These are phyloP conservation scores for Xylocampa areola DNA, from an alignment of 2,888 invertebrate species.

Conservation along the genomic window DNA sequence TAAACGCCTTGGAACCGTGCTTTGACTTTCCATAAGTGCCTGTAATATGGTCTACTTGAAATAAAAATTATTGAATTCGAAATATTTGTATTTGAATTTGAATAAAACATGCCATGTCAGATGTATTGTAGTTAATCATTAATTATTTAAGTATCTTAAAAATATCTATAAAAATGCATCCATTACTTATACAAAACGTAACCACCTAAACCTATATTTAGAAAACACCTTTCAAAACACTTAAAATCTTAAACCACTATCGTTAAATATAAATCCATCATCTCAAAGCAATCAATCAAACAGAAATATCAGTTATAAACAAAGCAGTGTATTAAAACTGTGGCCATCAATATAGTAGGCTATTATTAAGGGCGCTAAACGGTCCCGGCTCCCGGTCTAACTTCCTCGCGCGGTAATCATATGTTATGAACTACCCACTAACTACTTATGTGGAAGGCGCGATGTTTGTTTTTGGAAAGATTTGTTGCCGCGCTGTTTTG, in stretches of 20 bases:
- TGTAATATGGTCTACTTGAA: no score
- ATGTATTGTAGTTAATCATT: no score
- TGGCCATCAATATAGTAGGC: constrained; percentile 34
- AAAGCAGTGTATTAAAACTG: constrained; percentile 27
- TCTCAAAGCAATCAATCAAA: constrained; percentile 46
- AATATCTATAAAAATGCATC: not conserved
- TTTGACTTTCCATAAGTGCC: no score
- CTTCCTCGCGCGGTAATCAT: constrained; percentile 41
- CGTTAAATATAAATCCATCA: constrained; percentile 49
- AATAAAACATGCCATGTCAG: no score
- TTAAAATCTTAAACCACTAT: constrained; percentile 6
- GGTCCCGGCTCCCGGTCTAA: constrained; percentile 43
- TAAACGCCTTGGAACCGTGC: no score
- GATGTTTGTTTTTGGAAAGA: constrained; percentile 29
- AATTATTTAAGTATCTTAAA: no score
- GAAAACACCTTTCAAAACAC: not conserved
- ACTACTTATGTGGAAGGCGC: constrained; percentile 6
- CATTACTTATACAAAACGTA: not conserved
- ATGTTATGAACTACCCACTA: constrained; percentile 42
- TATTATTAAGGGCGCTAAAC: constrained; percentile 46
- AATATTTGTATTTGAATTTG: no score
- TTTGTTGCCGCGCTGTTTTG: constrained; percentile 1
- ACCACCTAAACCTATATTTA: constrained; percentile 10
- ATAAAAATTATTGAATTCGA: no score
- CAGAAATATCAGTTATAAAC: constrained; percentile 28